Evolutionary conservation across 1,140 invertebrate genomes (phyloP).

Genomic region (Hestina assimilis): DNA sequence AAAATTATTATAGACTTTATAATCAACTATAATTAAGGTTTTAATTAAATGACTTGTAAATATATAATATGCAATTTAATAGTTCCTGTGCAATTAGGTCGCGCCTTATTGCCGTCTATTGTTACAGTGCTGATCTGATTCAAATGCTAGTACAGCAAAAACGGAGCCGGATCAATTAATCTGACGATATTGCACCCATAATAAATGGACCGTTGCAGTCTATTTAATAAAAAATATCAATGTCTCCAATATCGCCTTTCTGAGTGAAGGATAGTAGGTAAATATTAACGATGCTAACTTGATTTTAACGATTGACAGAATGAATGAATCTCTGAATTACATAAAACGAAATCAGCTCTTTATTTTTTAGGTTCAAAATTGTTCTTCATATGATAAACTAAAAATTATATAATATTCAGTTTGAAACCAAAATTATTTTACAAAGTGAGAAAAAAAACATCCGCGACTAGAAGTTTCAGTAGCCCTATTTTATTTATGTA

Average conservation of each 20-base stretch:
- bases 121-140: conserved; percentile 21
- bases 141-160: conserved; percentile 19
- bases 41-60: conserved; percentile 13
- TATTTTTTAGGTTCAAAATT: too few species aligned
- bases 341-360: too few species aligned
- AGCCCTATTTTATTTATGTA: background rate
- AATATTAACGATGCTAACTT: background rate
- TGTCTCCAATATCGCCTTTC: background rate
- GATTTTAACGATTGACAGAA: too few species aligned
- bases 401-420: too few species aligned
- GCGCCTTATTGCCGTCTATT: conserved; percentile 15
- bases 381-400: too few species aligned
- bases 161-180: conserved; percentile 11
- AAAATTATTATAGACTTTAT: too few species aligned
- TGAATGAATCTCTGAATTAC: too few species aligned
- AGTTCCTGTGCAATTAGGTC: conserved; percentile 26
- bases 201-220: background rate
- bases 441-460: background rate
- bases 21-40: background rate
- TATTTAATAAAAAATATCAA: conserved; percentile 2
- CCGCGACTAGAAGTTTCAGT: too few species aligned
- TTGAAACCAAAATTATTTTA: too few species aligned
- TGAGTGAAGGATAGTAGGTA: background rate
- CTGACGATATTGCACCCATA: background rate
- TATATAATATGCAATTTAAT: conserved; percentile 33